Evolutionary conservation across 2,797 vertebrate genomes (phyloP), one percentile per base, ranked within the genome.

Genomic region (Avahi laniger): DNA sequence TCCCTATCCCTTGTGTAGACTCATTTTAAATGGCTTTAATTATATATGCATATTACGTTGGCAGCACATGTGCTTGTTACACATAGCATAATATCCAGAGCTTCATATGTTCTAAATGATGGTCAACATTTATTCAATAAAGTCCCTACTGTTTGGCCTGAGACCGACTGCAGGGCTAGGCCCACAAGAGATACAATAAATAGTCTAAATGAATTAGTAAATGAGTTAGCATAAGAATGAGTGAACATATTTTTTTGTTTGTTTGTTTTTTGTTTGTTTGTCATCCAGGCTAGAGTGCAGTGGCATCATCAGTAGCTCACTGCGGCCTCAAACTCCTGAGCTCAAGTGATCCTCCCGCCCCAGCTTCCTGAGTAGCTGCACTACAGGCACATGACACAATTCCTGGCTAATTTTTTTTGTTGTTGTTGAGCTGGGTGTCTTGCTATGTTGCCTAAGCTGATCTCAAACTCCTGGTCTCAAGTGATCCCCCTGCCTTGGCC

Each of bases 1-100:
- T 43, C 28, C 1, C 12, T 30, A 22, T 17, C n/a, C 17, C 4
- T 33, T 33, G 7, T 70, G 30, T 0, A 11, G 5, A 24, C 8
- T 22, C 38, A 28, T 75, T 69, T 69, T 46, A 73, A 76, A 48
- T 5, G 12, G 59, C 48, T 50, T 50, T 5, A 12, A 30, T 59
- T 33, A 59, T 50, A 57, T 63, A 41, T 48, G 26, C 7, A 4
- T 52, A 17, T 46, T 41, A 18, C 17, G 18, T 33, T 70, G 10
- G 11, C 20, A 28, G 24, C 26, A 9, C 18, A 24, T 22, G 26
- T 54, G 22, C 81, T 72, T 67, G 54, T 52, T 38, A n/a, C 4
- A 65, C 7, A 33, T 5, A 22, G 20, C 38, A 28, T 7, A 57
- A 20, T 28, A 11, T 18, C 8, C 11, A 26, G 15, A 30, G 13